phyloP scores from a whole-genome alignment of 2,113 vertebrate species.

The Proterorhinus semilunaris region DNA sequence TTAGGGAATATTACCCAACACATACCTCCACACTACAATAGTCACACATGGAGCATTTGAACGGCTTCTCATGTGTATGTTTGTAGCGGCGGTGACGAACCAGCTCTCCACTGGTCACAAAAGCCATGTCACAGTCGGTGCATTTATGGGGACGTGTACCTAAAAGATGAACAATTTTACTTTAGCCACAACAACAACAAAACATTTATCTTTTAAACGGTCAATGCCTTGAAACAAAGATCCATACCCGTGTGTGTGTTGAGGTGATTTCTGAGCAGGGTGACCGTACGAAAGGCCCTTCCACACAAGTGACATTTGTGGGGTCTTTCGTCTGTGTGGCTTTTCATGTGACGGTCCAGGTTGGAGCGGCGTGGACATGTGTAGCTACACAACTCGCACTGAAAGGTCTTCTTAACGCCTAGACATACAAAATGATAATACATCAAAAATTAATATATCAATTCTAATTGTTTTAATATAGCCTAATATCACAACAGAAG shows the following conservation, averaged over 20 bases:
- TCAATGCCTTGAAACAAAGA: background rate
- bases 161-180: slow-evolving; percentile 44
- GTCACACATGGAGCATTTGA: slow-evolving; percentile 99
- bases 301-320: slow-evolving; percentile 99
- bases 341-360: slow-evolving; percentile 98
- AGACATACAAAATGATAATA: background rate
- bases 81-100: slow-evolving; percentile 98
- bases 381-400: slow-evolving; percentile 98
- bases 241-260: slow-evolving; percentile 95
- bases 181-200: background rate
- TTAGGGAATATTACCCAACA: background rate
- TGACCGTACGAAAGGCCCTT: slow-evolving; percentile 95
- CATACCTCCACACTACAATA: slow-evolving; percentile 96
- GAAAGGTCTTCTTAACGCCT: slow-evolving; percentile 99
- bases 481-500: background rate
- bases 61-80: slow-evolving; percentile 98
- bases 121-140: slow-evolving; percentile 98
- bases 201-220: background rate
- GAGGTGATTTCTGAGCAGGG: slow-evolving; percentile 95
- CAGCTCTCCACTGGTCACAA: slow-evolving; percentile 97
- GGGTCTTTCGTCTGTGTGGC: slow-evolving; percentile 97
- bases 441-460: background rate
- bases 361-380: slow-evolving; percentile 97
- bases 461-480: no score
- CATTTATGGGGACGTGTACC: slow-evolving; percentile 99